Percentiles rank a stretch among this genome's conserved stretches.
These are phyloP conservation scores for Coilia nasus DNA, from an alignment of 2,797 vertebrate species.

Conservation along the genomic window DNA sequence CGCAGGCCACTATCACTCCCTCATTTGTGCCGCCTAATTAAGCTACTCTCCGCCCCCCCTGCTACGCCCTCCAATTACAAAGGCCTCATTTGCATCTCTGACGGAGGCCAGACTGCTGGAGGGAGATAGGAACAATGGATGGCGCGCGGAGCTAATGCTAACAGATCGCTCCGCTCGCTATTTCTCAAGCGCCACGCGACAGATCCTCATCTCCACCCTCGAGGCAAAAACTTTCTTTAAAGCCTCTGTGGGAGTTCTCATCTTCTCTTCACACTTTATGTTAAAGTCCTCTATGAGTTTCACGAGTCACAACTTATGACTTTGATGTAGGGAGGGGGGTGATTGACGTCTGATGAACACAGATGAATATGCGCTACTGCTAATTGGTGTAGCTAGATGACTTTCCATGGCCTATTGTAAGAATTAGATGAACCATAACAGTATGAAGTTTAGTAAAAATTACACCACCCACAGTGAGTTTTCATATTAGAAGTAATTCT, in stretches of 20 bases:
- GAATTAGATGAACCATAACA: background rate
- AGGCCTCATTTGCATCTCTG: constrained; percentile 51
- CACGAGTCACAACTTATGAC: background rate
- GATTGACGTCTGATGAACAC: background rate
- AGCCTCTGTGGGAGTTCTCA: background rate
- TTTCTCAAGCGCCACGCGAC: constrained; percentile 15
- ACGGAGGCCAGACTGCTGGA: constrained; percentile 24
- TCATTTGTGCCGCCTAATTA: constrained; percentile 69
- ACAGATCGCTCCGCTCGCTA: background rate
- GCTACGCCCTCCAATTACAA: constrained; percentile 66
- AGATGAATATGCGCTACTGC: background rate
- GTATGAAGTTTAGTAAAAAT: background rate
- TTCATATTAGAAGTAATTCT: background rate
- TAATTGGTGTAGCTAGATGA: background rate
- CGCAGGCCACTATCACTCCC: constrained; percentile 57
- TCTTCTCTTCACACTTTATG: background rate
- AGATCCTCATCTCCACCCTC: background rate
- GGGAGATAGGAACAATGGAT: constrained; percentile 24
- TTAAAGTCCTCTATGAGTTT: background rate
- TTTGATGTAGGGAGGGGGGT: background rate
- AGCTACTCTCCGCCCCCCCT: constrained; percentile 57
- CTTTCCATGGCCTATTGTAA: background rate
- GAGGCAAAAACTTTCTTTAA: background rate
- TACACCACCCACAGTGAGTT: background rate
- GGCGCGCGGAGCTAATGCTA: background rate